These are phyloP conservation scores for Oreortyx pictus DNA, from an alignment of 2,797 vertebrate genomes.

Conservation along the genomic window DNA sequence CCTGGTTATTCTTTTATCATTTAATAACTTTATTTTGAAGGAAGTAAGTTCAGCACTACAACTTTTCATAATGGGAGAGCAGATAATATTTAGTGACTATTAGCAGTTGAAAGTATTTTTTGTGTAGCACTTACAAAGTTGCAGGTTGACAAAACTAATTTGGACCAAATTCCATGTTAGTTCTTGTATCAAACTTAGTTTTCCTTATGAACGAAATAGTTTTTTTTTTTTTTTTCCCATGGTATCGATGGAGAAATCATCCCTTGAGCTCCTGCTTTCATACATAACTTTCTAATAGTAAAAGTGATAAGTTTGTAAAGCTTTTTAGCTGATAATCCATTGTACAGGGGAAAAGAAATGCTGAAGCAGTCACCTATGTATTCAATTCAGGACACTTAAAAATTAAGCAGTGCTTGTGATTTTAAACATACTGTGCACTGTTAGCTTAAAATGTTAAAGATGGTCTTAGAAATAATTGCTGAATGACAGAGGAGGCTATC, in stretches of 20 bases:
- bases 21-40: neutral
- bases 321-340: neutral
- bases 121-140: neutral
- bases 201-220: neutral
- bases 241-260: neutral
- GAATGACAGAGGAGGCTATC: neutral
- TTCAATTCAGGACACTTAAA: too few relatives aligned
- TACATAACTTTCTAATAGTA: fast-evolving
- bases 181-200: neutral
- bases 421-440: neutral
- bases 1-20: fast-evolving
- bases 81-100: neutral
- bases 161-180: neutral
- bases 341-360: neutral
- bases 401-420: too few relatives aligned
- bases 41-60: neutral
- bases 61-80: fast-evolving
- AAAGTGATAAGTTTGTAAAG: neutral
- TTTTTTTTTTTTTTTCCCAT: neutral
- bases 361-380: neutral
- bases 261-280: neutral
- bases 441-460: neutral
- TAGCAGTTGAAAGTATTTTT: neutral
- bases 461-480: neutral
- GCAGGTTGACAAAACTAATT: neutral